phyloP scores from a whole-genome alignment of 1,140 invertebrate species.

The Aphis craccivora region DNA sequence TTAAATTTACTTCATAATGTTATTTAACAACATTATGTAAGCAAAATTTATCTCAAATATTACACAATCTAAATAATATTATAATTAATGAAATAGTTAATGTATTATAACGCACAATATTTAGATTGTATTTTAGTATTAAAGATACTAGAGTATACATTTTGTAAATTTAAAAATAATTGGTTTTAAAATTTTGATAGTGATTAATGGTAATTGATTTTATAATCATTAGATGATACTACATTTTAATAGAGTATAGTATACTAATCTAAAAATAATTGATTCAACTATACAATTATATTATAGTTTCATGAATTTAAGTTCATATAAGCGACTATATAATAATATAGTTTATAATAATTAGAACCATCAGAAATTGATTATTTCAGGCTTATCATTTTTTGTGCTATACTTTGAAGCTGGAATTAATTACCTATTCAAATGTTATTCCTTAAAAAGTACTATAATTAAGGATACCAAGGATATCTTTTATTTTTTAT shows the following conservation, averaged over 20 bases:
- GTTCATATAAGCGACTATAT: background rate
- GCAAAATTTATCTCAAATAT: background rate
- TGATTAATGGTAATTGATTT: background rate
- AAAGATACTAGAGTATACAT: too few relatives aligned
- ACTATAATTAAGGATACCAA: too few relatives aligned
- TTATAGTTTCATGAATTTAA: background rate
- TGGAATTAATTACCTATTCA: background rate
- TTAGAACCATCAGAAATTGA: background rate
- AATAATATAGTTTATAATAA: background rate
- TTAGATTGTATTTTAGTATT: background rate
- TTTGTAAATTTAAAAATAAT: background rate
- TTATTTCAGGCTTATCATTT: background rate
- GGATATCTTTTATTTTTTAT: too few relatives aligned
- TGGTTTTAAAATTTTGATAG: too few relatives aligned
- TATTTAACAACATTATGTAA: too few relatives aligned
- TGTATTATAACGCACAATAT: background rate
- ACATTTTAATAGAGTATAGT: background rate
- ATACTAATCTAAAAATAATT: too few relatives aligned
- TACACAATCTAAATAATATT: background rate
- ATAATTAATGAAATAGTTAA: background rate
- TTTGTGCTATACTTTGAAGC: background rate
- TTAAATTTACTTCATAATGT: background rate
- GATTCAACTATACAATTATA: too few relatives aligned
- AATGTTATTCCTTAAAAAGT: too few relatives aligned
- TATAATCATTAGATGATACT: background rate